Percentiles rank a stretch among this genome's conserved stretches.
Conservation (phyloP, 2,797 vertebrate genomes). For the Poecilia gillii region DNA sequence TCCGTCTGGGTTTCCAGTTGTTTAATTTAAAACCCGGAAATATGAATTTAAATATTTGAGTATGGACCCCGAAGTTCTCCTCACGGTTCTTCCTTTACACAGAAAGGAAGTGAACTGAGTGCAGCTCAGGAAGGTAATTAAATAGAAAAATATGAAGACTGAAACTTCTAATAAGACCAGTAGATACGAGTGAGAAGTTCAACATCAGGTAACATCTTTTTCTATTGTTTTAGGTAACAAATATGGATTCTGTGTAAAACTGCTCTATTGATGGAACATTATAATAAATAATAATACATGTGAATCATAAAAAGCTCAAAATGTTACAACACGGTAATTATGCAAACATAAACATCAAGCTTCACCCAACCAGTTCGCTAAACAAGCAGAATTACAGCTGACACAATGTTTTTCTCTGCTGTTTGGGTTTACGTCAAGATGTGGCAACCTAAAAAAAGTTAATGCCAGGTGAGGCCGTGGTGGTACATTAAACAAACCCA, state of each 20-base stretch:
- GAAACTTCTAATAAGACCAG: slow-evolving; percentile 28
- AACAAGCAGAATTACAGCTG: slow-evolving; percentile 12
- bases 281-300: not conserved
- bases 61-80: slow-evolving; percentile 8
- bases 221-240: not conserved
- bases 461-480: not conserved
- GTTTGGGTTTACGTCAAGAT: not conserved
- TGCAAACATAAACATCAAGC: not conserved
- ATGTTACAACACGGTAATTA: not conserved
- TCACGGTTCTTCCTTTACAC: slow-evolving; percentile 27
- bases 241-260: not conserved
- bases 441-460: slow-evolving; percentile 4
- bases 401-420: not conserved
- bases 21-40: slow-evolving; percentile 47
- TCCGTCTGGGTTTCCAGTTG: slow-evolving; percentile 44
- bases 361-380: not conserved
- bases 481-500: slow-evolving; percentile 29
- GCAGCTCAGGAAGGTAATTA: slow-evolving; percentile 19
- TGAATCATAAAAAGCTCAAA: not conserved
- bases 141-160: slow-evolving; percentile 47
- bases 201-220: not conserved
- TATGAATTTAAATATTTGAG: slow-evolving; percentile 40
- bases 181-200: not conserved
- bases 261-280: not conserved
- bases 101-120: slow-evolving; percentile 6